Base-by-base conservation (phyloP, 1,140 invertebrate genomes). In the Tribolium madens region DNA sequence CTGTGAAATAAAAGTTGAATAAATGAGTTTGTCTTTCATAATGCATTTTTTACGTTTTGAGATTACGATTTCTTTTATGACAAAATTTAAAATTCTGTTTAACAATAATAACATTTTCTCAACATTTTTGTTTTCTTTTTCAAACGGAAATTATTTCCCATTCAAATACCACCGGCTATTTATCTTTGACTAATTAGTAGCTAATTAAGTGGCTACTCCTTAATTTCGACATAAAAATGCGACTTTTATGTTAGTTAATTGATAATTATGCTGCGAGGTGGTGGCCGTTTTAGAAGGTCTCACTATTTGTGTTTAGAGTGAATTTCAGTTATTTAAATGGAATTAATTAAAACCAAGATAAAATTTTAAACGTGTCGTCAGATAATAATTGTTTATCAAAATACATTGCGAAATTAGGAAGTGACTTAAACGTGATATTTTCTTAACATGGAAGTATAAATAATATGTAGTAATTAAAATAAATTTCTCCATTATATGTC, bases 1-100 rank as follows among this genome's bases (percentile, higher is more conserved):
- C 57, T 64, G 57, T 64, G 57, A 64, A 64, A 64, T 64, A 64
- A 64, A 26, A 64, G 57, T 64, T 33, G 57, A 33, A 64, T 64
- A 64, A 64, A 64, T 64, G 57, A 33, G 57, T 12, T 33, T 33
- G 57, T 33, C 57, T 64, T 64, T 64, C 57, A 64, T 33, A 64
- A 64, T 14, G 57, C 57, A 33, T 64, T 33, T 15, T 50, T 50
- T 64, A 33, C 57, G n/a, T 64, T 33, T 64, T 33, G 21, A 57
- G 18, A 57, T 57, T 33, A 64, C 57, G 57, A 64, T 4, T 18
- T 13, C n/a, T 64, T 33, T 57, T 7, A 21, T 33, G 57, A 64
- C 57, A 64, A 33, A 64, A 31, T 64, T 64, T 36, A 64, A 64
- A 64, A 33, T 64, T 64, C 26, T 64, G 21, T 31, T 64, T 15